A percentile compares a stretch with the other conserved stretches of the same genome.
These are phyloP conservation scores for Stylophora pistillata DNA, from an alignment of 64 coral and sea anemone species.

Conservation along the genomic window DNA sequence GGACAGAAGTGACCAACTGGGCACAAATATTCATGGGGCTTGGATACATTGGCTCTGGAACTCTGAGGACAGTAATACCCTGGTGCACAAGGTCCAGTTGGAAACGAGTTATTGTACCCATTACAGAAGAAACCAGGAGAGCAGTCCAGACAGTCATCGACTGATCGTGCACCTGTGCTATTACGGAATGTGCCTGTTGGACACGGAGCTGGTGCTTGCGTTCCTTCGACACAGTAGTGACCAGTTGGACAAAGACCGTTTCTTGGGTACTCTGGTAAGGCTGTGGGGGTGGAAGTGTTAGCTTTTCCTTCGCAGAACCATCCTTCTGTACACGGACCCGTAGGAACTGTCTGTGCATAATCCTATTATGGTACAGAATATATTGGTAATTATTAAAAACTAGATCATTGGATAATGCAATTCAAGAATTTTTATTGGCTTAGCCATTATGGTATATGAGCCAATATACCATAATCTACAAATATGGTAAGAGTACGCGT, in stretches of 20 bases:
- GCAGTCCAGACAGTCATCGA: conserved; percentile 84
- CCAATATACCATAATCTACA: too few species aligned
- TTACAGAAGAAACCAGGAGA: conserved; percentile 82
- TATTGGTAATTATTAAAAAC: too few species aligned
- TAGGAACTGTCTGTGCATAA: conserved; percentile 53
- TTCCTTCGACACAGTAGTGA: conserved; percentile 78
- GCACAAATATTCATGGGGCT: conserved; percentile 72
- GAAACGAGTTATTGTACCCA: conserved; percentile 75
- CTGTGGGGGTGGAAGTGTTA: conserved; percentile 62
- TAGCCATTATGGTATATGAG: too few species aligned
- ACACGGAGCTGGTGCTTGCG: conserved; percentile 65
- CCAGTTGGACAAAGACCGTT: conserved; percentile 84
- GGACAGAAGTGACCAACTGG: conserved; percentile 74
- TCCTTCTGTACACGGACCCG: conserved; percentile 69
- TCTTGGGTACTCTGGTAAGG: conserved; percentile 56
- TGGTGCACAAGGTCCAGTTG: conserved; percentile 66
- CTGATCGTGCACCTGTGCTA: conserved; percentile 83
- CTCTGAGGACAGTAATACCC: conserved; percentile 85
- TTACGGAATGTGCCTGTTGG: conserved; percentile 94
- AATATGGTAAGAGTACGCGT: too few species aligned
- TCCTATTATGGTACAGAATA: not conserved
- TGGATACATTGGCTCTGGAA: conserved; percentile 83
- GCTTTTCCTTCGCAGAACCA: conserved; percentile 83
- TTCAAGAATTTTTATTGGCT: too few species aligned
- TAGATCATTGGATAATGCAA: too few species aligned